Base-by-base conservation (phyloP, 2,888 invertebrate species). In the Acheta domesticus region DNA sequence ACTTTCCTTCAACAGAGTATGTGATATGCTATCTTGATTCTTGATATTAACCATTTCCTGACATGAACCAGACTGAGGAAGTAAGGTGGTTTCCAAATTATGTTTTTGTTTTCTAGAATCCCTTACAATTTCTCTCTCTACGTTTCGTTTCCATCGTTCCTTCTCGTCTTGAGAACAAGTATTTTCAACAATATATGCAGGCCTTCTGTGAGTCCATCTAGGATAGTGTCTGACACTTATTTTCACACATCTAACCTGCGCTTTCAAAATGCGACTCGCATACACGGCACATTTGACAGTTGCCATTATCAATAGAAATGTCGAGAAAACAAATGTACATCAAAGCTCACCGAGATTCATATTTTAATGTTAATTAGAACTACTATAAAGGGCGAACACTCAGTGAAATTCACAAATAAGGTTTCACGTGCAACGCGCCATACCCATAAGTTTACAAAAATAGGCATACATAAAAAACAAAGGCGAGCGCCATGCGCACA, bases 151-250 rank as follows among this genome's bases (percentile, higher is more conserved):
- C 16, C n/a, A 73, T 79, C 49, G 14, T 83, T 83, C 82, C 87
- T 85, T 3, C 85, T 82, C 62, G 85, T 84, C 16, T 85, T 83
- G 82, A 86, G 86, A 82, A 82, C 88, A 87, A 81, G 89, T 89
- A 20, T 90, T 89, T 78, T 91, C 86, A 49, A 89, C 83, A 75
- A 91, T 88, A 83, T 87, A 88, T 48, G 86, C 85, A 36, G 91
- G 91, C 80, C 84, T 86, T 79, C 92, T 89, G 83, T 89, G 89
- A 81, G 86, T 82, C 90, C 90, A 91, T 83, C 89, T 48, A n/a
- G 79, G 73, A 20, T 36, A 20, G 21, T 76, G 62, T 48, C 79
- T 48, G 76, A 76, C 23, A 62, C 62, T 62, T 62, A 12, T 36
- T 36, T 36, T 36, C 8, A 36, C 36, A 36, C 36, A 36, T 8